These are phyloP conservation scores for Notodonta ziczac DNA, from an alignment of 2,888 invertebrate species.

Conservation along the genomic window DNA sequence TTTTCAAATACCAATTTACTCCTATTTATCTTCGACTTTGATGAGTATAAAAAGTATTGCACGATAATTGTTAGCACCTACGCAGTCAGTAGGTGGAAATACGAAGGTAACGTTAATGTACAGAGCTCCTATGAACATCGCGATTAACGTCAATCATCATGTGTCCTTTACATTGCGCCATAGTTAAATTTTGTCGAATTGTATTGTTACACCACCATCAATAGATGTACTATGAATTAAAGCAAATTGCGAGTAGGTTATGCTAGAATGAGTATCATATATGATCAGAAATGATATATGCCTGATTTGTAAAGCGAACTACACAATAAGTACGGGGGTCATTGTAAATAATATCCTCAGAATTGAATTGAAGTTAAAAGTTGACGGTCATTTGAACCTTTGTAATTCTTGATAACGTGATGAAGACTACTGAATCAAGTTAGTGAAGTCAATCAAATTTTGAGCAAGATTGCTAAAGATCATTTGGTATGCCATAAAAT, in stretches of 20 bases:
- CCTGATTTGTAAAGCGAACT: background rate
- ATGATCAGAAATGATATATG: background rate
- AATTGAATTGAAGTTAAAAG: background rate
- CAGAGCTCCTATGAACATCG: background rate
- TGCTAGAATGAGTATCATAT: background rate
- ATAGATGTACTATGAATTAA: background rate
- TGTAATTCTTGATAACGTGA: background rate
- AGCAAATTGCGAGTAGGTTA: background rate
- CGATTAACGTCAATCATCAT: constrained; percentile 8
- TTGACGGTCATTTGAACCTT: background rate
- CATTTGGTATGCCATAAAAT: background rate
- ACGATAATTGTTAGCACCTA: constrained; percentile 33
- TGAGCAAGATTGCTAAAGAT: constrained; percentile 19
- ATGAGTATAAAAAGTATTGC: constrained; percentile 34
- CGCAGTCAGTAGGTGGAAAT: constrained; percentile 26
- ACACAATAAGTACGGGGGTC: background rate
- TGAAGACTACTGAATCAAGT: background rate
- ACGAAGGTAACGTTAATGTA: constrained; percentile 26
- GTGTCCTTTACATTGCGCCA: constrained; percentile 11
- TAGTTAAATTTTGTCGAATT: constrained; percentile 4
- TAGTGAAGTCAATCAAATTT: background rate
- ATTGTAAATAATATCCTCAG: background rate
- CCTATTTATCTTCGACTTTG: constrained; percentile 40
- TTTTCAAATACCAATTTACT: constrained; percentile 35
- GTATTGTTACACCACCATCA: constrained; percentile 4